A percentile compares a stretch with the other conserved stretches of the same genome.
Conservation (phyloP, 2,113 vertebrate genomes). For the Microtus pennsylvanicus region DNA sequence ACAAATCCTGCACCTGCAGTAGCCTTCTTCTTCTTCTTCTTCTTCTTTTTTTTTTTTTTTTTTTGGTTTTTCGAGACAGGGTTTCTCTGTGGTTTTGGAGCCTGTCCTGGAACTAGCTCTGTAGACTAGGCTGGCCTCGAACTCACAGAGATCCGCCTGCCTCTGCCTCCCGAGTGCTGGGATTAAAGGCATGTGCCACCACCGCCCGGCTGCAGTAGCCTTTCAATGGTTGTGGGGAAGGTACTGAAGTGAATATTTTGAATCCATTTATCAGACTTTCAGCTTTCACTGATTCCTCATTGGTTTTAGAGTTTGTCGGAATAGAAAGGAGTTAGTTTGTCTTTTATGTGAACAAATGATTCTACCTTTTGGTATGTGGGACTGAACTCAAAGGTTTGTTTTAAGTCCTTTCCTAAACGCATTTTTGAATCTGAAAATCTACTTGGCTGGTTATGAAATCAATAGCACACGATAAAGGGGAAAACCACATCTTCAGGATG, state of each 20-base stretch:
- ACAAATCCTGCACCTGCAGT: background rate
- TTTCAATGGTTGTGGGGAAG: background rate
- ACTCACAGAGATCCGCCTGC: no score
- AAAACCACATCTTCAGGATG: slow-evolving; percentile 5
- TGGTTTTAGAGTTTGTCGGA: background rate
- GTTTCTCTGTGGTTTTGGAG: no score
- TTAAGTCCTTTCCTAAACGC: background rate
- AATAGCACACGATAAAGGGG: slow-evolving; percentile 39
- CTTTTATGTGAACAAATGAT: background rate
- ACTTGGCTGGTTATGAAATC: slow-evolving; percentile 48
- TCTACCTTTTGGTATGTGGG: background rate
- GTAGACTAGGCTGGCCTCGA: no score
- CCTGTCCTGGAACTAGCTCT: no score
- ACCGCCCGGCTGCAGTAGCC: background rate
- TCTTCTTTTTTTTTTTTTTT: no score
- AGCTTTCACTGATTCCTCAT: background rate
- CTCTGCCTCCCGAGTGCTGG: no score
- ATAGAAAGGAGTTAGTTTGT: background rate
- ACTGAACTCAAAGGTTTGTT: background rate
- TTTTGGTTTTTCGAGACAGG: no score
- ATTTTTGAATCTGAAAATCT: slow-evolving; percentile 21
- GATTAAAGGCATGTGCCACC: no score
- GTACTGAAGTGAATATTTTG: background rate
- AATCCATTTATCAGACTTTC: background rate
- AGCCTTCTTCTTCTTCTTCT: no score